Evolutionary conservation across 1,140 invertebrate genomes (phyloP), one percentile per base, ranked within the genome.

Genomic region (Drosophila kurseongensis): DNA sequence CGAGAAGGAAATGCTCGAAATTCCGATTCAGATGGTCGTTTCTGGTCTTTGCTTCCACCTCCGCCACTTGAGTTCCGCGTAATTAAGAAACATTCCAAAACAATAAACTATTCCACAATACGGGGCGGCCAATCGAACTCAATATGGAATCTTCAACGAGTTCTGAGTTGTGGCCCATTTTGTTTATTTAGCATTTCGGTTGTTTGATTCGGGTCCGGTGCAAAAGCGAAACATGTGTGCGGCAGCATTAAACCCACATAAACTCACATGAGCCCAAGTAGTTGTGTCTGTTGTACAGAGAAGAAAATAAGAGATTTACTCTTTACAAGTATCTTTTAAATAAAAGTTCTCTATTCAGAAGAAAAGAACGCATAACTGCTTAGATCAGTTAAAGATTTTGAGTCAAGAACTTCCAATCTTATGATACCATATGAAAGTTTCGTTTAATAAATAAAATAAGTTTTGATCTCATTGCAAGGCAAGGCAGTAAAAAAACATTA

Each of bases 21-120:
- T 85, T 88, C 82, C 80, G 75, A 60, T 78, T 57, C 60, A 51
- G 59, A 71, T 61, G 47, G 41, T 51, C 66, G 58, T 50, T 62
- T 79, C 56, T 57, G 60, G 52, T 76, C 60, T 72, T 58, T 23
- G 23, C 60, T 48, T 45, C 50, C 36, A 38, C 69, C 75, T 62
- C 78, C 75, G 60, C 78, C 78, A 83, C 76, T 80, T 80, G 83
- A 88, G 83, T 88, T 89, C 84, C 80, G 84, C 75, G 84, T 84
- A 89, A 88, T 88, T 88, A 88, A 89, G 76, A 88, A 89, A 89
- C 80, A 88, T 88, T 88, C 76, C 80, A 59, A 88, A 89, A 89
- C 80, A 80, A 88, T 88, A 89, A 88, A 83, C 62, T 73, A 79
- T 88, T 74, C 72, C 61, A 78, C 75, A 79, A 67, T 88, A 78